phyloP scores from a whole-genome alignment of 2,888 invertebrate genomes.

The Tyria jacobaeae region DNA sequence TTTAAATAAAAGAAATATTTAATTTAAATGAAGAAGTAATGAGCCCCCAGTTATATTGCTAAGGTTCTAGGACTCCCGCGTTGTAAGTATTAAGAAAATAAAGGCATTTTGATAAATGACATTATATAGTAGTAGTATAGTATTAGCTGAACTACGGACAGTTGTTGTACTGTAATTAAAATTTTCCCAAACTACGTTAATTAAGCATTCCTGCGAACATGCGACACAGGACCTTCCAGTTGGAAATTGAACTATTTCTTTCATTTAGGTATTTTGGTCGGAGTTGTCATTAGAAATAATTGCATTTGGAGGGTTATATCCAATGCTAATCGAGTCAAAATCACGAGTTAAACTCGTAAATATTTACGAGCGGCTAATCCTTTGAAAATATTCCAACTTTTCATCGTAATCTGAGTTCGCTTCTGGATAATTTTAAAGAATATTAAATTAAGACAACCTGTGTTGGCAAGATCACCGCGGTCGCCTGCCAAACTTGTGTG shows the following conservation, averaged over 20 bases:
- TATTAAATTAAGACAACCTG: slow-evolving; percentile 19
- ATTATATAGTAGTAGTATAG: no score
- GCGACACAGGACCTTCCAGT: background rate
- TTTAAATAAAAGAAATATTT: no score
- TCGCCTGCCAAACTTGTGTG: background rate
- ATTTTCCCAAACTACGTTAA: slow-evolving; percentile 12
- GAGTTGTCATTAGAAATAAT: slow-evolving; percentile 34
- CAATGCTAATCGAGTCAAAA: slow-evolving; percentile 30
- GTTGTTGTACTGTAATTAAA: background rate
- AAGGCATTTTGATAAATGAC: background rate
- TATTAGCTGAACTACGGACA: background rate
- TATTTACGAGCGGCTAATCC: slow-evolving; percentile 27
- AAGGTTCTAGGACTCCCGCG: background rate
- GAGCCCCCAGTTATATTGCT: background rate
- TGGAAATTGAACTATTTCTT: slow-evolving; percentile 13
- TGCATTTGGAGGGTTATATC: slow-evolving; percentile 31
- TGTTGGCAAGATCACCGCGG: slow-evolving; percentile 6
- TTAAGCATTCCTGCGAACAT: slow-evolving; percentile 11
- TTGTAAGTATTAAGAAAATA: background rate
- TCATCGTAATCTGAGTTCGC: slow-evolving; percentile 17
- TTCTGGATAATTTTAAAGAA: slow-evolving; percentile 24
- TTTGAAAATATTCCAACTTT: slow-evolving; percentile 21
- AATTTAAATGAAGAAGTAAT: no score
- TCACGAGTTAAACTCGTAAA: slow-evolving; percentile 25
- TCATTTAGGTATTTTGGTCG: slow-evolving; percentile 21